Base-by-base conservation (phyloP, 2,113 vertebrate genomes). In the Arothron firmamentum region DNA sequence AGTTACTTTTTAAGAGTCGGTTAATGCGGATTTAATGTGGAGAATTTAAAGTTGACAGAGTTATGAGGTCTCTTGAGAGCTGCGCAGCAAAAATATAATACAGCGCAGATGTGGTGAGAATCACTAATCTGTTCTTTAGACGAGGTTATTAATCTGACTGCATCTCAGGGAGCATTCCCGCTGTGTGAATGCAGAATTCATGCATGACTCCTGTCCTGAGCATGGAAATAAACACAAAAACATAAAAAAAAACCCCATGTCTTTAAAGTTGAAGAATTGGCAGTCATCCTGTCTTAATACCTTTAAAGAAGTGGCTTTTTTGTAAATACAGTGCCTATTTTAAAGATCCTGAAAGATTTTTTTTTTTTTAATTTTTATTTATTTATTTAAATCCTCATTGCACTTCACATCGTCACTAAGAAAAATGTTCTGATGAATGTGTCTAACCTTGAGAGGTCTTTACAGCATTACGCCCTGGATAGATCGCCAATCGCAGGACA, bases 51-150 rank as follows among this genome's bases (percentile, higher is more conserved):
- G 10, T 31, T 51, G 46, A 60, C 34, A 65, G 10, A 17, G 42
- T 58, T 43, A 43, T 51, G 31, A 50, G 45, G 19, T 56, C 13
- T 28, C 13, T 20, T 19, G 18, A 25, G 50, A 63, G 45, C 16
- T 48, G 23, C 13, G 62, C 15, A 21, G 34, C 43, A 18, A 23
- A 50, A 50, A n/a, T 42, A 21, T 41, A 43, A 56, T 13, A 28
- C 13, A 20, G 47, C 28, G 6, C 53, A 69, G 19, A 51, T 9
- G 21, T 34, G 15, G 41, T 42, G 54, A 71, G 10, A 59, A 59
- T 59, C n/a, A 50, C 50, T 55, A 54, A 65, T 65, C 34, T 72
- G 45, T 21, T n/a, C n/a, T 20, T 50, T 59, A 71, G 59, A 15
- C 21, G 16, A 43, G 42, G 58, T 31, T 52, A 62, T 62, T 42